Conservation (phyloP, 2,888 invertebrate species). For the Zaprionus obscuricornis region DNA sequence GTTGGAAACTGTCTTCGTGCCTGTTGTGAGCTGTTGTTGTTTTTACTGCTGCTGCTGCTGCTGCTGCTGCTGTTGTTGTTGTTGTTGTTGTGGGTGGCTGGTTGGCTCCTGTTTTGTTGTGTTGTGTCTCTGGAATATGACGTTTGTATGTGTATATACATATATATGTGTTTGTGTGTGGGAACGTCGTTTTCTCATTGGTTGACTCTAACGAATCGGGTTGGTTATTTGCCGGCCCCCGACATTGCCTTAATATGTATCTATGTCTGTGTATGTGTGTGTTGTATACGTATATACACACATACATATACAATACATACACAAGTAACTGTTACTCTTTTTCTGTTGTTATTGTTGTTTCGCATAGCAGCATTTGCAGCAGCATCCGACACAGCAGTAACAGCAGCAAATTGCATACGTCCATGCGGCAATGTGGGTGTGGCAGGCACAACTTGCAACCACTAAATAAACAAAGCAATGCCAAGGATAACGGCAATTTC, state of each 20-base stretch:
- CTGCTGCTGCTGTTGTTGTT: conserved; percentile 40
- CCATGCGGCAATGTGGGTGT: conserved; percentile 52
- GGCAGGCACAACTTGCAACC: conserved; percentile 64
- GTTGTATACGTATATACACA: too few relatives aligned
- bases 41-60: conserved; percentile 27
- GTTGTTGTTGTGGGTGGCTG: conserved; percentile 63
- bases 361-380: conserved; percentile 36
- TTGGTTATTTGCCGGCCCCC: conserved; percentile 62
- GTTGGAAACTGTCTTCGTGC: conserved; percentile 73
- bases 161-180: conserved; percentile 37
- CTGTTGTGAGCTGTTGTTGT: too few relatives aligned
- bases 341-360: conserved; percentile 44
- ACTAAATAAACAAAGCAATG: conserved; percentile 69
- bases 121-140: conserved; percentile 77
- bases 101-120: conserved; percentile 76
- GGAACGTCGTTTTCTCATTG: conserved; percentile 71
- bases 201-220: conserved; percentile 72
- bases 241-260: background rate
- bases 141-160: conserved; percentile 57
- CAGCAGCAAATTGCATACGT: conserved; percentile 52
- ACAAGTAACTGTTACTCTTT: conserved; percentile 44
- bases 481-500: conserved; percentile 11
- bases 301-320: conserved; percentile 17
- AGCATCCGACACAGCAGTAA: conserved; percentile 26
- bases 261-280: too few relatives aligned